These are phyloP conservation scores for Dryococelus australis DNA, from an alignment of 2,888 invertebrate species.

Conservation along the genomic window DNA sequence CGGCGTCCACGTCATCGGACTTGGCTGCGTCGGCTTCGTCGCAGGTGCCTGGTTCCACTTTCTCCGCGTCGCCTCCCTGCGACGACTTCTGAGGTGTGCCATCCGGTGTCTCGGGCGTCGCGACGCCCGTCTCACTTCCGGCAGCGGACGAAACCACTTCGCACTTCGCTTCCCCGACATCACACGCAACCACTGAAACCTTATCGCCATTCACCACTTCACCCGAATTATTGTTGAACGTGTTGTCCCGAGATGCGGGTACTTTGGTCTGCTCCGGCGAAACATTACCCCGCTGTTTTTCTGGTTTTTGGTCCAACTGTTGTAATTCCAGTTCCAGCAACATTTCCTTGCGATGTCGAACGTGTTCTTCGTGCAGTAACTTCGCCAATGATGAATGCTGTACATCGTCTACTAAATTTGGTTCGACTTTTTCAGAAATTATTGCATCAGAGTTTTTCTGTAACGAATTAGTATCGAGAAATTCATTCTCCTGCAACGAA, in stretches of 20 bases:
- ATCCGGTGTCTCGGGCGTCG: background rate
- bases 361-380: slow-evolving; percentile 7
- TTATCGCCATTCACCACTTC: background rate
- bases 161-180: background rate
- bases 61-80: too few species aligned
- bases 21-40: background rate
- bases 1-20: background rate
- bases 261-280: background rate
- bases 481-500: background rate
- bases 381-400: background rate
- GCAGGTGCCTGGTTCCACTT: background rate
- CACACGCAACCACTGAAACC: background rate
- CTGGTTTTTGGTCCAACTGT: background rate
- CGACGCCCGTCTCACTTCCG: background rate
- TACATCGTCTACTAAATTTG: background rate
- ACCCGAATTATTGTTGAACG: background rate
- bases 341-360: background rate
- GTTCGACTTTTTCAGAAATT: background rate
- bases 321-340: slow-evolving; percentile 12
- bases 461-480: background rate
- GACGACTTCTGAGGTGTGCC: background rate
- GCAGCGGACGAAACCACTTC: background rate
- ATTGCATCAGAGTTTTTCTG: background rate
- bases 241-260: background rate
- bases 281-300: background rate